Base-by-base conservation (phyloP, 2,797 vertebrate species). In the Hydrophis major region DNA sequence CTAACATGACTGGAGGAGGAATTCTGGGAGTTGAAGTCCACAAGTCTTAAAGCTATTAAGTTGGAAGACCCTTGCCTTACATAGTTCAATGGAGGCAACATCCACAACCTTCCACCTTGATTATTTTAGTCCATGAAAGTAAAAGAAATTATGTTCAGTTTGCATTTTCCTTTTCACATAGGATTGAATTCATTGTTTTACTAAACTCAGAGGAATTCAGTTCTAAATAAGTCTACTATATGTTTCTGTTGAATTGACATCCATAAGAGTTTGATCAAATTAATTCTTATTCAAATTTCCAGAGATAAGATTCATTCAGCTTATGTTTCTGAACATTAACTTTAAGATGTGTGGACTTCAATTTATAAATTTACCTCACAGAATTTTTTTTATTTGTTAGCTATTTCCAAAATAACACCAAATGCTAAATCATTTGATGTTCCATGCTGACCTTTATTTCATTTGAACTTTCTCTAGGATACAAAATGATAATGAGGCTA, bases 391-490 rank as follows among this genome's bases (percentile, higher is more conserved):
- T 60, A 47, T 1, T 1, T 20, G 28, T 94, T 92, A 96, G 53
- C 60, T 66, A 93, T 78, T 93, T 96, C 94, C 42, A 94, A 94
- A 96, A 94, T 94, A 69, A 90, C 92, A 94, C 42, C 88, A 47
- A 91, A 83, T 90, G 57, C 60, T 94, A 91, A 94, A 94, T n/a
- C 1, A 93, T 28, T 89, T 95, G 92, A 90, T 94, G 87, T 95
- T 94, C 91, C 92, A 10, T 93, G 86, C 60, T 87, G 92, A 92
- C 37, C 94, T 95, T 95, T 90, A 95, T 94, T 96, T 96, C 20
- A 91, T 96, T 95, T 92, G 88, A 95, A 95, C 92, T 95, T 55
- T 94, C 78, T 74, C 88, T 22, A 53, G 59, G 60, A 14, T 94
- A 92, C 91, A 50, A 96, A 96, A 93, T 92, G 55, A 91, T 87